These are phyloP conservation scores for Papilio polyxenes DNA, from an alignment of 1,140 invertebrate genomes.

Conservation along the genomic window DNA sequence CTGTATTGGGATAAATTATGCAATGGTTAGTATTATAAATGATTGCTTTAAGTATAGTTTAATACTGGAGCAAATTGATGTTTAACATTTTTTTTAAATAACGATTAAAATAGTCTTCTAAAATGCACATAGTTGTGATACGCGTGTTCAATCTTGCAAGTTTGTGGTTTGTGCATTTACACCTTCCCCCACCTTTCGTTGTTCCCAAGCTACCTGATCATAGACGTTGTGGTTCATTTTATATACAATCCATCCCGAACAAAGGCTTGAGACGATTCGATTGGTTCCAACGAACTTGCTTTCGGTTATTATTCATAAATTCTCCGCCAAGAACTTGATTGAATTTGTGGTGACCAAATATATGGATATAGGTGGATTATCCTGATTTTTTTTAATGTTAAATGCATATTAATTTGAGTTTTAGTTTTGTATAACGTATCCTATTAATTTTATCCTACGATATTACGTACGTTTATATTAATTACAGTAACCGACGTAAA, in stretches of 20 bases:
- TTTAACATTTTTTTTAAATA: background rate
- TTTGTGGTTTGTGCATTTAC: background rate
- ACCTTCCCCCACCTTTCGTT: background rate
- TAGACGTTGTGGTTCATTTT: conserved; percentile 1
- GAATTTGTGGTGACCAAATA: background rate
- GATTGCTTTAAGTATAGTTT: background rate
- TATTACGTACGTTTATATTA: too few species aligned
- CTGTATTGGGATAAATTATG: background rate
- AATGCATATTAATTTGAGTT: too few species aligned
- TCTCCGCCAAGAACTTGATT: conserved; percentile 34
- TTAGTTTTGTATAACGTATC: too few species aligned
- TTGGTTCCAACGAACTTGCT: conserved; percentile 14
- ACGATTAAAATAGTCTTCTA: background rate
- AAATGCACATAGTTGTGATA: background rate
- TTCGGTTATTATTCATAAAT: conserved; percentile 34
- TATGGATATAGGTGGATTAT: background rate
- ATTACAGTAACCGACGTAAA: too few species aligned
- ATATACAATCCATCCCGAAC: background rate
- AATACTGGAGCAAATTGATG: background rate
- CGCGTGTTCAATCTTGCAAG: background rate
- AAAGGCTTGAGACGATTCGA: background rate
- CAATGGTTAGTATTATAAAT: background rate
- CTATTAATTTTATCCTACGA: too few species aligned
- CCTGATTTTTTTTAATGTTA: background rate
- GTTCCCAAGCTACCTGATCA: conserved; percentile 13